phyloP scores from a whole-genome alignment of 2,797 vertebrate genomes.

The Pangasius krempfi region DNA sequence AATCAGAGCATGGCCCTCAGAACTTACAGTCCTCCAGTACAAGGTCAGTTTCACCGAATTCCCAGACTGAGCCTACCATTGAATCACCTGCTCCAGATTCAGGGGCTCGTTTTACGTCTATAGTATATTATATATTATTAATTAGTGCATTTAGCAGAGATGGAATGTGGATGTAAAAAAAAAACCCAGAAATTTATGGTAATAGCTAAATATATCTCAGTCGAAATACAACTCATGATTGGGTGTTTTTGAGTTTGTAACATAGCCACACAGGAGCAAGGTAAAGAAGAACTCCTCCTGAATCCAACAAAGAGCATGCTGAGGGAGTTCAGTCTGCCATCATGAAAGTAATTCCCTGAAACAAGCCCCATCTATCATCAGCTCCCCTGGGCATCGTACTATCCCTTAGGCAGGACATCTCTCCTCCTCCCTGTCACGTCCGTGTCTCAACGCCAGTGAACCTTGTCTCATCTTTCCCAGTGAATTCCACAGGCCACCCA shows the following conservation, averaged over 20 bases:
- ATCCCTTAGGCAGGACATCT: constrained; percentile 27
- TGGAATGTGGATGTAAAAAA: neutral
- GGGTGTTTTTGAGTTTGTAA: neutral
- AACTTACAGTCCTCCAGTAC: constrained; percentile 1
- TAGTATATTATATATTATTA: neutral
- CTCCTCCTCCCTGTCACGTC: constrained; percentile 26
- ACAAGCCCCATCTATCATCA: constrained; percentile 59
- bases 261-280: constrained; percentile 9
- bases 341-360: constrained; percentile 56
- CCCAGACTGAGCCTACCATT: neutral
- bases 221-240: neutral
- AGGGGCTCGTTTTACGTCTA: neutral
- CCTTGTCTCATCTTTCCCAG: constrained; percentile 13
- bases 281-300: constrained; percentile 17
- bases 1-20: constrained; percentile 10
- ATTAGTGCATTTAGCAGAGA: neutral
- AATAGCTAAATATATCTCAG: neutral
- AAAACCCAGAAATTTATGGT: neutral
- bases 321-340: constrained; percentile 41
- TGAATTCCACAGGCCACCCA: constrained; percentile 16
- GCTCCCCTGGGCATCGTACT: constrained; percentile 39
- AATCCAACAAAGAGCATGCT: constrained; percentile 15
- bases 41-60: constrained; percentile 25
- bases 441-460: constrained; percentile 23
- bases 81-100: constrained; percentile 12